Conservation (phyloP, 2,888 invertebrate genomes). For the Galerucella pusilla region DNA sequence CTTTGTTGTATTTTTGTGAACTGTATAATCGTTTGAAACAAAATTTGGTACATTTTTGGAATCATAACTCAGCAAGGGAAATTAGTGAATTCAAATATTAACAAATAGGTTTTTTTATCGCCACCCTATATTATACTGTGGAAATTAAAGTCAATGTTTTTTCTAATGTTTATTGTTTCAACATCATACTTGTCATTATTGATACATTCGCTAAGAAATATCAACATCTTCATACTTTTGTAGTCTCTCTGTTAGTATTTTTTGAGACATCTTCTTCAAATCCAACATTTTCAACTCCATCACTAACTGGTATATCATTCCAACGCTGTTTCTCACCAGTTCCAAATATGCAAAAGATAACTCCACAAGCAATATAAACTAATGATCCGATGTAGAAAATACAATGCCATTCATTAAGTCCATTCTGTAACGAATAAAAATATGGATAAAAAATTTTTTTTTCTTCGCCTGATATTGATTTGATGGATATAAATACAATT, state of each 20-base stretch:
- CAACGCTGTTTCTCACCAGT: conserved; percentile 78
- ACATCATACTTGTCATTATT: not conserved
- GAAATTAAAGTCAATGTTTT: no score
- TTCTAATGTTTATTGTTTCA: no score
- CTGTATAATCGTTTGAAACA: no score
- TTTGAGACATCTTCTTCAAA: conserved; percentile 37
- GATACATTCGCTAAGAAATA: not conserved
- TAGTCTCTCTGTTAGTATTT: conserved; percentile 14
- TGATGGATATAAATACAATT: no score
- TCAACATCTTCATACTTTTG: conserved; percentile 14
- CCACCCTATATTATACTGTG: no score
- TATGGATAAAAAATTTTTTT: not conserved
- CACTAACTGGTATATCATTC: conserved; percentile 66
- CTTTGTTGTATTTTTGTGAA: no score
- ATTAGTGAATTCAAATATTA: no score
- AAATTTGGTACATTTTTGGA: no score
- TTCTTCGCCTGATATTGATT: no score
- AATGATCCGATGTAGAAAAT: conserved; percentile 79
- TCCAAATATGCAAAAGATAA: conserved; percentile 78
- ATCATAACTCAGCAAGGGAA: no score
- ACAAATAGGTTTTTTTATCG: no score
- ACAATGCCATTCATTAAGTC: conserved; percentile 79
- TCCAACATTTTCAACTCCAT: conserved; percentile 46
- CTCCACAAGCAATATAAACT: conserved; percentile 75
- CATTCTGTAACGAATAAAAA: conserved; percentile 70